Evolutionary conservation across 2,113 vertebrate species (phyloP), one percentile per base, ranked within the genome.

Genomic region (Theropithecus gelada): DNA sequence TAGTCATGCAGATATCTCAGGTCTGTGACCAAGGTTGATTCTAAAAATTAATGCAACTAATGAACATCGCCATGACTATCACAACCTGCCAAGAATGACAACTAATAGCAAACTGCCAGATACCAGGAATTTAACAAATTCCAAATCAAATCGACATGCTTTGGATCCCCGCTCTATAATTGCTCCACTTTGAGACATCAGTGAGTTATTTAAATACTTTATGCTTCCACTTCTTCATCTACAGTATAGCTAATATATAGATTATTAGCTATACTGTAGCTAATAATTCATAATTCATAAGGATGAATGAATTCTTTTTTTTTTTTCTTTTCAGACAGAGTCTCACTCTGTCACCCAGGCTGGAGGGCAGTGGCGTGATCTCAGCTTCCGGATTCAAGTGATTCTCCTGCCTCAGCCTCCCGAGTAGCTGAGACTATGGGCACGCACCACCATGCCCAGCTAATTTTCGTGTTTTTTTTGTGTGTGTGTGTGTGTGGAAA

Each of bases 221-320:
- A 10, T 89, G 22, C 35, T 38, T 80, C 61, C 61, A 43, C n/a
- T 32, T 52, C 64, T 88, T 88, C 55, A 32, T 48, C 73, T 73
- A 20, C 10, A 73, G 61, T 50, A 45, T 32, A 84, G 4, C 75
- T 68, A 70, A 30, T 38, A n/a, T n/a, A n/a, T n/a, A n/a, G n/a
- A n/a, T n/a, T n/a, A n/a, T n/a, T n/a, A n/a, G n/a, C n/a, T n/a
- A n/a, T n/a, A n/a, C n/a, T n/a, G n/a, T n/a, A n/a, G n/a, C n/a
- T n/a, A n/a, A n/a, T n/a, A n/a, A n/a, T n/a, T n/a, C n/a, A n/a
- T n/a, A n/a, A n/a, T n/a, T n/a, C n/a, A n/a, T n/a, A n/a, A n/a
- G n/a, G n/a, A n/a, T n/a, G n/a, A n/a, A n/a, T n/a, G 7, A 40
- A 27, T 85, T 95, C 55, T 92, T 45, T 81, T 85, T 95, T 78